Conservation (phyloP, 2,888 invertebrate genomes). For the Galeopsomyia nigrocyanea region DNA sequence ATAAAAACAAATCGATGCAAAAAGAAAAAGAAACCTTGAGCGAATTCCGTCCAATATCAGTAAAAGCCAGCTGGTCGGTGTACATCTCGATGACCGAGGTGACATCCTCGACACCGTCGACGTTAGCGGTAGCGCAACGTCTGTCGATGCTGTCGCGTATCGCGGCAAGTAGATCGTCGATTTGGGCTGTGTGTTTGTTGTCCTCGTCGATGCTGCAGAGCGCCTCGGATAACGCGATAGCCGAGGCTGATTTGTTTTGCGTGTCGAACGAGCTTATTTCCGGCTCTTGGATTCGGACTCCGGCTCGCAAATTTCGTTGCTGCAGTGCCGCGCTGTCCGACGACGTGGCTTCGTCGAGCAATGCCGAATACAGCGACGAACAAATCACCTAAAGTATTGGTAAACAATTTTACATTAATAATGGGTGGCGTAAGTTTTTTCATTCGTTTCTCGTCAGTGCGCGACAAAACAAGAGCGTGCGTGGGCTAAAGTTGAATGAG, state of each 20-base stretch:
- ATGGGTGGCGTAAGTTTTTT: conserved; percentile 18
- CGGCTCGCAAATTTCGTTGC: neutral
- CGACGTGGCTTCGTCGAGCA: conserved; percentile 51
- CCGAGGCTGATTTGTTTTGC: conserved; percentile 60
- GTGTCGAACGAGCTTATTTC: conserved; percentile 52
- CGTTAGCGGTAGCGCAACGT: conserved; percentile 18
- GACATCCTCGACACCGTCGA: conserved; percentile 52
- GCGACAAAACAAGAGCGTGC: conserved; percentile 7
- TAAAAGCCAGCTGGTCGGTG: conserved; percentile 65
- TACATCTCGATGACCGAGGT: conserved; percentile 60
- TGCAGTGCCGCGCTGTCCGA: neutral
- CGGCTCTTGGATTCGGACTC: conserved; percentile 13
- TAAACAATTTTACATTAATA: conserved; percentile 21
- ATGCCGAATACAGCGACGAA: conserved; percentile 77
- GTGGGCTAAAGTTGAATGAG: neutral
- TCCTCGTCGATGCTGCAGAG: conserved; percentile 85
- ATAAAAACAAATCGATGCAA: neutral
- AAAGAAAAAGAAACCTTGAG: conserved; percentile 65
- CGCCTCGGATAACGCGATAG: conserved; percentile 82
- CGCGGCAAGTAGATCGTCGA: conserved; percentile 74
- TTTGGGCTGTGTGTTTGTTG: conserved; percentile 83
- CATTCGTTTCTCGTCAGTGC: conserved; percentile 3
- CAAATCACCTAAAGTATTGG: conserved; percentile 53
- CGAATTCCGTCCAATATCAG: conserved; percentile 63
- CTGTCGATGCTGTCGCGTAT: conserved; percentile 54